phyloP scores from a whole-genome alignment of 1,140 invertebrate genomes.

The Caenorhabditis briggsae region DNA sequence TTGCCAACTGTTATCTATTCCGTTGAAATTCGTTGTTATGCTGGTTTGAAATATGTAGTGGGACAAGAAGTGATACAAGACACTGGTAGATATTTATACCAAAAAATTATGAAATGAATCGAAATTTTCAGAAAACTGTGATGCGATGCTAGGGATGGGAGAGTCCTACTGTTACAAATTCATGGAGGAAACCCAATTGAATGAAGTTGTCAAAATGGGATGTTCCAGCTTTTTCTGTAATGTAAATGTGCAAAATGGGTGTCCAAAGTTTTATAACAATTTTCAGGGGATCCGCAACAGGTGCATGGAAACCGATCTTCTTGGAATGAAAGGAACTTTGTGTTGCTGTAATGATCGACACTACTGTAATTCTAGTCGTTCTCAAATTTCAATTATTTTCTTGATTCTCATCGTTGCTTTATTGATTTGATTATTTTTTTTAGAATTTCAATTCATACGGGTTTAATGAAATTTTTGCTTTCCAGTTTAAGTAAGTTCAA shows the following conservation, averaged over 20 bases:
- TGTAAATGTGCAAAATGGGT: neutral
- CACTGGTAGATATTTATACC: neutral
- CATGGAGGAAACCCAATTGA: slow-evolving; percentile 31
- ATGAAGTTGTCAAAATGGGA: slow-evolving; percentile 51
- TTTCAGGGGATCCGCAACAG: slow-evolving; percentile 32
- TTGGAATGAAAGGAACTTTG: slow-evolving; percentile 47
- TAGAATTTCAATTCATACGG: neutral
- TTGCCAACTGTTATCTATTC: neutral
- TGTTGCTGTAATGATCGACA: slow-evolving; percentile 36
- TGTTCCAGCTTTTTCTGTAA: slow-evolving; percentile 50
- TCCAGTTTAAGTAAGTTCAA: neutral
- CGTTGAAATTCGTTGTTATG: slow-evolving; percentile 27
- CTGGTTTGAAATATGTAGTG: slow-evolving; percentile 36
- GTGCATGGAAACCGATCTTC: slow-evolving; percentile 43
- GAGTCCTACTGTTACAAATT: slow-evolving; percentile 43
- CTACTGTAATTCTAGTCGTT: neutral
- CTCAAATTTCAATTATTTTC: neutral
- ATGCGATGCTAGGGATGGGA: slow-evolving; percentile 35
- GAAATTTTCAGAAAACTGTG: slow-evolving; percentile 31
- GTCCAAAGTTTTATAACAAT: neutral
- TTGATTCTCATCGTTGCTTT: neutral
- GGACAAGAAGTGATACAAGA: slow-evolving; percentile 45
- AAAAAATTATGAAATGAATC: neutral
- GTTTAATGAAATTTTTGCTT: neutral
- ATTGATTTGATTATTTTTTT: neutral